Percentiles rank a stretch among this genome's conserved stretches.
Conservation (phyloP, 2,113 vertebrate genomes). For the Suncus etruscus region DNA sequence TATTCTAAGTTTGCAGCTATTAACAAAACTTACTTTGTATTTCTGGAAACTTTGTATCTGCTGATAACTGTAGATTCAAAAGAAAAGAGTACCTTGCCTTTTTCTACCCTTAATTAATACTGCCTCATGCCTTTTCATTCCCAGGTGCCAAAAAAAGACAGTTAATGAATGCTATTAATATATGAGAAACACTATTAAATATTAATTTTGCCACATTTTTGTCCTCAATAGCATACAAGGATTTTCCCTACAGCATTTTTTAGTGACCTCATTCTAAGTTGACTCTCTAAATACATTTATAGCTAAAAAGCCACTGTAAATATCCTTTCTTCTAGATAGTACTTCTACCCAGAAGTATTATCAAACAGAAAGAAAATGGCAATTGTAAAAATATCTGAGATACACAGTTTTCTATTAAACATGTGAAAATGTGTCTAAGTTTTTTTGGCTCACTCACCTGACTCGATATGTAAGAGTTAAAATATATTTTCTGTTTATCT, state of each 20-base stretch:
- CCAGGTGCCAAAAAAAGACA: slow-evolving; percentile 63
- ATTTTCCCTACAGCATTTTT: slow-evolving; percentile 56
- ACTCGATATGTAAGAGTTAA: not conserved
- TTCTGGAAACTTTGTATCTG: slow-evolving; percentile 57
- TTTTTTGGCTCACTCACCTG: not conserved
- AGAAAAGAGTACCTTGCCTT: not conserved
- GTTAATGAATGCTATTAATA: slow-evolving; percentile 75
- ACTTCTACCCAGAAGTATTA: not conserved
- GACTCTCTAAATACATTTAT: slow-evolving; percentile 38
- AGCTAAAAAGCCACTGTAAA: slow-evolving; percentile 45
- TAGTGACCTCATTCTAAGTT: slow-evolving; percentile 51
- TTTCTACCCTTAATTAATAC: slow-evolving; percentile 40
- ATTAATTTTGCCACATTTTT: slow-evolving; percentile 73
- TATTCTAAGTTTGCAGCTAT: slow-evolving; percentile 54
- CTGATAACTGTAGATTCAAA: slow-evolving; percentile 47
- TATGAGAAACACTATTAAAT: slow-evolving; percentile 74
- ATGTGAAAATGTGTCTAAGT: not conserved
- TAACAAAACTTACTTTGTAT: slow-evolving; percentile 40
- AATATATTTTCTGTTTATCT: too few relatives aligned
- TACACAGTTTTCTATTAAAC: not conserved
- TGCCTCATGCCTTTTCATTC: slow-evolving; percentile 67
- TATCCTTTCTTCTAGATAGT: not conserved
- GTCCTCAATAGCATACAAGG: slow-evolving; percentile 39
- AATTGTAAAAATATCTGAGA: not conserved
- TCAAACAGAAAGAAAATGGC: not conserved